Conservation (phyloP, 2,113 vertebrate genomes). For the Oryzias curvinotus region DNA sequence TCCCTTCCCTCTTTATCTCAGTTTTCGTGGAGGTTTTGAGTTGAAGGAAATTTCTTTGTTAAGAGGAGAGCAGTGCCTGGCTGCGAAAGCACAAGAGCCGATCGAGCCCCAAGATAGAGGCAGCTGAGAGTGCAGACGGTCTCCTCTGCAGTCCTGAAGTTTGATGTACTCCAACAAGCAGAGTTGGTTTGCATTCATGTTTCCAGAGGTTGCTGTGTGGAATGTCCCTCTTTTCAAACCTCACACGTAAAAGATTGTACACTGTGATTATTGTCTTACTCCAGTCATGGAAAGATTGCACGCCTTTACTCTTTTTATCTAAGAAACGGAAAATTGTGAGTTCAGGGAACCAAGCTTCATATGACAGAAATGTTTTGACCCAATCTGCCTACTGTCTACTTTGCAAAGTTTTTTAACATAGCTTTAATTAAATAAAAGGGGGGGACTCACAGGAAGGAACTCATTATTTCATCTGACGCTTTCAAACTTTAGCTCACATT, state of each 20-base stretch:
- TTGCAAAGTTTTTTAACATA: conserved; percentile 2
- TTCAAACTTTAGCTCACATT: background rate
- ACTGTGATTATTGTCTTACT: too few relatives aligned
- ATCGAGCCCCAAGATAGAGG: too few relatives aligned
- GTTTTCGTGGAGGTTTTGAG: background rate
- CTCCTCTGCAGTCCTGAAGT: too few relatives aligned
- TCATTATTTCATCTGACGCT: background rate
- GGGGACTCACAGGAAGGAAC: conserved; percentile 6
- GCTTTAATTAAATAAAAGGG: conserved; percentile 2
- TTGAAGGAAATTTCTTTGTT: background rate
- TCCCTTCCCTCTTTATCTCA: conserved; percentile 10
- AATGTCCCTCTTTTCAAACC: background rate
- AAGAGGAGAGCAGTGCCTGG: too few relatives aligned
- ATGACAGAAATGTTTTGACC: too few relatives aligned
- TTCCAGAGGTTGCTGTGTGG: background rate
- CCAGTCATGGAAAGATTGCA: too few relatives aligned
- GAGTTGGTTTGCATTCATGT: background rate
- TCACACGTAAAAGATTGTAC: too few relatives aligned
- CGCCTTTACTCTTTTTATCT: too few relatives aligned
- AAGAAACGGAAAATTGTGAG: too few relatives aligned
- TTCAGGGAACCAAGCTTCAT: too few relatives aligned
- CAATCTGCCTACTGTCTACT: background rate
- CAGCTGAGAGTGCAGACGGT: too few relatives aligned
- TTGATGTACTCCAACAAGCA: too few relatives aligned
- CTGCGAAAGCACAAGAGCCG: background rate